Conservation (phyloP, 1,140 invertebrate species). For the Platyscapa corneri region DNA sequence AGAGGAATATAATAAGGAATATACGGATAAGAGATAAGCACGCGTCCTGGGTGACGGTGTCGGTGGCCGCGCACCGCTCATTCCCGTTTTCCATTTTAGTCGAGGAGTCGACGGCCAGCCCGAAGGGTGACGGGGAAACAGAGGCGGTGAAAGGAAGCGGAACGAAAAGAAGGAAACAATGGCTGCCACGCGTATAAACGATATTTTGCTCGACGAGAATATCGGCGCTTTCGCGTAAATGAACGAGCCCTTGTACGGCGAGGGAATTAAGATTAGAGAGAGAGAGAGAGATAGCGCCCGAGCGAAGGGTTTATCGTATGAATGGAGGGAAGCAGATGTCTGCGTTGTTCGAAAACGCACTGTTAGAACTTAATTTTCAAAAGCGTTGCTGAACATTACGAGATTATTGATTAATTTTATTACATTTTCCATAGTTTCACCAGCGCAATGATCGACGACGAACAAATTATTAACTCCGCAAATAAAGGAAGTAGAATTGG, state of each 20-base stretch:
- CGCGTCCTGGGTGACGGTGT: too few relatives aligned
- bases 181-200: too few relatives aligned
- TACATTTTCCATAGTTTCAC: too few relatives aligned
- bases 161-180: not conserved
- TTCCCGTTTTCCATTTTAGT: not conserved
- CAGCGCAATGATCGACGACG: too few relatives aligned
- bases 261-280: not conserved
- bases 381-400: too few relatives aligned
- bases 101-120: too few relatives aligned
- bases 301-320: not conserved
- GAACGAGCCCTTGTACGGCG: not conserved
- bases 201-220: not conserved
- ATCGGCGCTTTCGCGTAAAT: not conserved
- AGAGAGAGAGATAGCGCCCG: too few relatives aligned
- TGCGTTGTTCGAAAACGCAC: not conserved
- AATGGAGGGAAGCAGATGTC: not conserved
- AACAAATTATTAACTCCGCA: too few relatives aligned
- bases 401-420: not conserved
- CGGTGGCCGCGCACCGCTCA: not conserved
- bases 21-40: constrained; percentile 40
- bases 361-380: not conserved
- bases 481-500: too few relatives aligned
- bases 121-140: not conserved
- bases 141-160: not conserved
- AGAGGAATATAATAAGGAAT: constrained; percentile 41